A percentile compares a stretch with the other conserved stretches of the same genome.
These are phyloP conservation scores for Triplophysa rosa DNA, from an alignment of 2,113 vertebrate genomes.

Conservation along the genomic window DNA sequence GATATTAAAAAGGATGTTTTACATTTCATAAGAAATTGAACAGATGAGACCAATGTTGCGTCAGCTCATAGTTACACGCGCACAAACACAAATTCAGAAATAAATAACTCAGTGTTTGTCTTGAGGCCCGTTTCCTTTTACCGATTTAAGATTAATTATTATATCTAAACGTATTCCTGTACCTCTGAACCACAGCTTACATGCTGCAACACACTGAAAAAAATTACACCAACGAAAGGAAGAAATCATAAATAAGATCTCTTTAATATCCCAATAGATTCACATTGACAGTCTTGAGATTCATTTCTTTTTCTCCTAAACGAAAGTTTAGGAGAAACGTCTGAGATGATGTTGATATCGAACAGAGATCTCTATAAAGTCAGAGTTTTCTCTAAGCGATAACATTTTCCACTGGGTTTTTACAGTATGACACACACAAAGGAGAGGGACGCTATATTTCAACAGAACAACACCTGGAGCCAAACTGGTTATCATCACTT, in stretches of 20 bases:
- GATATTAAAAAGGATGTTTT: background rate
- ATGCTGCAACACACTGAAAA: background rate
- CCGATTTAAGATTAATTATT: background rate
- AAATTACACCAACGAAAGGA: too few species aligned
- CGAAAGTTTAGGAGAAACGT: too few species aligned
- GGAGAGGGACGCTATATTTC: background rate
- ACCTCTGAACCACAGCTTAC: background rate
- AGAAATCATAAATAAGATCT: too few species aligned
- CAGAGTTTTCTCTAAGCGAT: too few species aligned
- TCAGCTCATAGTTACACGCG: background rate
- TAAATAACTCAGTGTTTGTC: conserved; percentile 14
- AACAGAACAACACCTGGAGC: conserved; percentile 10
- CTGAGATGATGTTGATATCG: too few species aligned
- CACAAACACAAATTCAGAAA: background rate
- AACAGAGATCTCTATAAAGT: too few species aligned
- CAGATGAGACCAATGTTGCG: conserved; percentile 1
- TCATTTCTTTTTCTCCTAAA: too few species aligned
- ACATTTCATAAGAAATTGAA: background rate
- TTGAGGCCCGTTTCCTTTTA: background rate
- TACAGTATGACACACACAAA: too few species aligned
- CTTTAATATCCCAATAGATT: too few species aligned
- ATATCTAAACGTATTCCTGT: background rate
- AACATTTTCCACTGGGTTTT: too few species aligned
- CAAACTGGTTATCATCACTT: conserved; percentile 34
- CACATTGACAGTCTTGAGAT: too few species aligned